Evolutionary conservation across 92 coral and sea anemone species (phyloP).

Genomic region (Umimayanthus chanpuru): DNA sequence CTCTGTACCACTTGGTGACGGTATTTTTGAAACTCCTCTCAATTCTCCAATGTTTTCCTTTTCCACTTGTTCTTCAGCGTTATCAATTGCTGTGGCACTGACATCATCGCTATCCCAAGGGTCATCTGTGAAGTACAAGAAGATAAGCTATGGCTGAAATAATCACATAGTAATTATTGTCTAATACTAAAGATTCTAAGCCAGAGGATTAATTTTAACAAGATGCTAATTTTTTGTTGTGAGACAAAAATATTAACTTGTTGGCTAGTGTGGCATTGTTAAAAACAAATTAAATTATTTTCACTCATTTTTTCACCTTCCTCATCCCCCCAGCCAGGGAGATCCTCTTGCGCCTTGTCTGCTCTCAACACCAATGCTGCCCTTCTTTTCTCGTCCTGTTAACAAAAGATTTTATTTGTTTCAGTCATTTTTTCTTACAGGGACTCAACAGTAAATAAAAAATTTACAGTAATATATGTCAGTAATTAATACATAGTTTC

Average conservation of each 20-base stretch:
- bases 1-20: not conserved
- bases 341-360: slow-evolving; percentile 76
- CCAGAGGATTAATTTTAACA: not conserved
- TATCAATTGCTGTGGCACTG: not conserved
- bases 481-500: too few relatives aligned
- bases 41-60: not conserved
- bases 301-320: slow-evolving; percentile 59
- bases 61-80: not conserved
- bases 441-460: not conserved
- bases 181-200: too few relatives aligned
- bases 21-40: not conserved
- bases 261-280: not conserved
- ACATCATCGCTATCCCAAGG: slow-evolving; percentile 53
- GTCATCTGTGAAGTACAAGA: slow-evolving; percentile 37
- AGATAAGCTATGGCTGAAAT: not conserved
- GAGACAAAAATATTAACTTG: not conserved
- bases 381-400: slow-evolving; percentile 84
- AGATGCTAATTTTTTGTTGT: too few relatives aligned
- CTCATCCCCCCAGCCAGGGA: slow-evolving; percentile 88
- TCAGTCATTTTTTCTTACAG: not conserved
- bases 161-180: not conserved
- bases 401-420: not conserved
- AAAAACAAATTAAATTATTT: not conserved
- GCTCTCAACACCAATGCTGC: slow-evolving; percentile 97
- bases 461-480: not conserved